Evolutionary conservation across 2,113 vertebrate genomes (phyloP).

Genomic region (Apaloderma vittatum): DNA sequence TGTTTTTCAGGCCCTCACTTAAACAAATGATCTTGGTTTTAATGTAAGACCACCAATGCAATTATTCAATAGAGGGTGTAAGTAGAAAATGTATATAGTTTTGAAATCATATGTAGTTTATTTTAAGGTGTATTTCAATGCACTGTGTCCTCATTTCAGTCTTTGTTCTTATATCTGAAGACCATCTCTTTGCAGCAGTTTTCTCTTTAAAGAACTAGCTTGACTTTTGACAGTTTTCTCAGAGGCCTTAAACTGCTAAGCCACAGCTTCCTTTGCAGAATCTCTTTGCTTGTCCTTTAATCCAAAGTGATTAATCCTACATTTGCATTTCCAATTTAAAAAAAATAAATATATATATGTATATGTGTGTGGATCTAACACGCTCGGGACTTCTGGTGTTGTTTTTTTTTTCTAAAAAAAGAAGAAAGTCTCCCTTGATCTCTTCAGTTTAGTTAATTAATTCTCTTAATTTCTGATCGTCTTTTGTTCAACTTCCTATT

Average conservation of each 20-base stretch:
- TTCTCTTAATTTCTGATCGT: not conserved
- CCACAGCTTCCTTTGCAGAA: not conserved
- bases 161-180: not conserved
- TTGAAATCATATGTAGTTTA: not conserved
- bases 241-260: not conserved
- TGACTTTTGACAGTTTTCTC: not conserved
- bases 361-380: not conserved
- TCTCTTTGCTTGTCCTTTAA: not conserved
- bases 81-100: not conserved
- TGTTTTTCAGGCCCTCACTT: not conserved
- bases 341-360: too few relatives aligned
- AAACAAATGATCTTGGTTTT: not conserved
- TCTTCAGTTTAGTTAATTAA: not conserved
- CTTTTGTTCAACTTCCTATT: not conserved
- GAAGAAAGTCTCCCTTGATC: not conserved
- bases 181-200: not conserved
- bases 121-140: not conserved
- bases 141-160: not conserved
- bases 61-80: not conserved
- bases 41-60: not conserved
- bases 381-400: not conserved
- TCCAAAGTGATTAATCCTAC: not conserved
- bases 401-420: not conserved
- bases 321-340: not conserved
- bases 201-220: not conserved